phyloP scores from a whole-genome alignment of 2,797 vertebrate genomes.

The Nyctibius grandis region DNA sequence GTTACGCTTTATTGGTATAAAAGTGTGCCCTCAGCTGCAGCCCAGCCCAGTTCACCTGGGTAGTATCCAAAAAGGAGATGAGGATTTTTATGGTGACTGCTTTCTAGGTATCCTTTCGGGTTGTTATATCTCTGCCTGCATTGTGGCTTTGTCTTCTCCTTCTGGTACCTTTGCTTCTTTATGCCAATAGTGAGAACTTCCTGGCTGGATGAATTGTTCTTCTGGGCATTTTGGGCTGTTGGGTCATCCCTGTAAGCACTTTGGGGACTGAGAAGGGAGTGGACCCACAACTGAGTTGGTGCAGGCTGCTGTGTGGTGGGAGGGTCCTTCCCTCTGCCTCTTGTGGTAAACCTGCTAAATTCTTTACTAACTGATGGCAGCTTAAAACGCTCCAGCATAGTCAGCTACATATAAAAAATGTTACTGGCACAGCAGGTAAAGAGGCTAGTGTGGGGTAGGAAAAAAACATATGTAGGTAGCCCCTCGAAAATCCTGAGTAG shows the following conservation, averaged over 20 bases:
- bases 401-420: background rate
- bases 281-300: background rate
- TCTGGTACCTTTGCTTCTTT: background rate
- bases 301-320: background rate
- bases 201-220: background rate
- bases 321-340: background rate
- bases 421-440: background rate
- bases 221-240: background rate
- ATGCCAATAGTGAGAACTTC: accelerated
- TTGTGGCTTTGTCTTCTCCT: background rate
- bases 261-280: background rate
- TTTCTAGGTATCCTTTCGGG: background rate
- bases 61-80: background rate
- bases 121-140: background rate
- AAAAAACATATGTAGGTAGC: background rate
- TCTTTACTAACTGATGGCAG: background rate
- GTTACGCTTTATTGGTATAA: background rate
- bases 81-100: background rate
- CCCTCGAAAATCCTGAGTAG: background rate
- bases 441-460: background rate
- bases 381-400: background rate
- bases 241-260: background rate
- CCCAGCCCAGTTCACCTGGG: background rate
- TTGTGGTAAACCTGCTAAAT: background rate
- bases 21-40: background rate